Evolutionary conservation across 2,797 vertebrate species (phyloP).

Genomic region (Mus spretus): DNA sequence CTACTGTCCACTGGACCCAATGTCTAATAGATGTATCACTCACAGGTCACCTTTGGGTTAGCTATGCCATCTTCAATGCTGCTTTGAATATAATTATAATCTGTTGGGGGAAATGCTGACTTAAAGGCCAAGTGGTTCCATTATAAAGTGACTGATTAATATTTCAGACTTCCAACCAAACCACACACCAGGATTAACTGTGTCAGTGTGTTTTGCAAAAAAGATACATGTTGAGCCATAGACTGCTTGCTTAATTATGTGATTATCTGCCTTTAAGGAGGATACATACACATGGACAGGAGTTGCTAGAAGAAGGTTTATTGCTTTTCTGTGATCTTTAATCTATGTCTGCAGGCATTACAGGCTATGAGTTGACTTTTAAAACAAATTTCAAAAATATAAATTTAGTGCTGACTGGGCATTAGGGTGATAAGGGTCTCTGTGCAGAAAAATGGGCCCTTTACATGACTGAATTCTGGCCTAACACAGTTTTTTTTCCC

Average conservation of each 20-base stretch:
- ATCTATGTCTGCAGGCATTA: slow-evolving; percentile 84
- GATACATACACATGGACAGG: slow-evolving; percentile 80
- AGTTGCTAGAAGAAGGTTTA: slow-evolving; percentile 82
- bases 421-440: slow-evolving; percentile 80
- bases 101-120: slow-evolving; percentile 86
- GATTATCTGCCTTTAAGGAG: slow-evolving; percentile 88
- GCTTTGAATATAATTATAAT: slow-evolving; percentile 87
- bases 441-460: slow-evolving; percentile 66
- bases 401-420: slow-evolving; percentile 82
- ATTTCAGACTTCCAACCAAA: slow-evolving; percentile 88
- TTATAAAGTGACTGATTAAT: slow-evolving; percentile 88
- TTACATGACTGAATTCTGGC: slow-evolving; percentile 39
- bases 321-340: slow-evolving; percentile 87
- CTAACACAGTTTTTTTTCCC: slow-evolving; percentile 66
- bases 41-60: slow-evolving; percentile 82
- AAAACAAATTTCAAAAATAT: slow-evolving; percentile 87
- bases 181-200: slow-evolving; percentile 86
- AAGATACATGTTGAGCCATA: slow-evolving; percentile 84
- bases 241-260: slow-evolving; percentile 88
- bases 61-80: slow-evolving; percentile 82
- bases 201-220: slow-evolving; percentile 85
- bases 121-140: slow-evolving; percentile 87
- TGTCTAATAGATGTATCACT: slow-evolving; percentile 82
- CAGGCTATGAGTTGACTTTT: slow-evolving; percentile 86
- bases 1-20: slow-evolving; percentile 68